Percentiles rank a stretch among this genome's conserved stretches.
These are phyloP conservation scores for Drosophila takahashii DNA, from an alignment of 1,140 invertebrate species.

Conservation along the genomic window DNA sequence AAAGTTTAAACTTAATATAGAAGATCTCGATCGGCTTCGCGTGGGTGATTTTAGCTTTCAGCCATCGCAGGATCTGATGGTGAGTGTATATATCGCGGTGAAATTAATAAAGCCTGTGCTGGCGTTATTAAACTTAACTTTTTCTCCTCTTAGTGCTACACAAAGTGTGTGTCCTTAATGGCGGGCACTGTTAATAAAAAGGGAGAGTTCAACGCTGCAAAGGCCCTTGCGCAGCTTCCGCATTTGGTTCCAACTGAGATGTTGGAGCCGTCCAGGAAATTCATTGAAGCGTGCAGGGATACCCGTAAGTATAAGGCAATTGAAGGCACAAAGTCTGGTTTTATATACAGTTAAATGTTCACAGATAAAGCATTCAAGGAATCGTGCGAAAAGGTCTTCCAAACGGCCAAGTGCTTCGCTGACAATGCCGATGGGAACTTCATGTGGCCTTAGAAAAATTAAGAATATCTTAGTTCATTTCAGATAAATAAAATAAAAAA, in stretches of 20 bases:
- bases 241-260: slow-evolving; percentile 69
- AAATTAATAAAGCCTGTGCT: not conserved
- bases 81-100: slow-evolving; percentile 3
- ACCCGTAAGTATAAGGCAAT: slow-evolving; percentile 63
- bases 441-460: slow-evolving; percentile 12
- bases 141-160: slow-evolving; percentile 61
- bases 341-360: not conserved
- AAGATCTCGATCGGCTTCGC: slow-evolving; percentile 60
- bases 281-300: slow-evolving; percentile 68
- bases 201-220: slow-evolving; percentile 72
- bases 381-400: slow-evolving; percentile 55
- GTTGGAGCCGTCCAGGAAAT: slow-evolving; percentile 49
- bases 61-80: slow-evolving; percentile 62
- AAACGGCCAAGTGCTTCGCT: slow-evolving; percentile 19
- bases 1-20: slow-evolving; percentile 68
- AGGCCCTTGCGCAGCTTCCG: slow-evolving; percentile 74
- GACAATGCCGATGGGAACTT: slow-evolving; percentile 7
- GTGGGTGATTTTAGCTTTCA: slow-evolving; percentile 58
- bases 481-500: no score
- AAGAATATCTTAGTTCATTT: no score
- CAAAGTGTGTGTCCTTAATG: slow-evolving; percentile 75
- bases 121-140: not conserved
- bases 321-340: not conserved
- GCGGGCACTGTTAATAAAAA: slow-evolving; percentile 79
- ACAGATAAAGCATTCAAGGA: slow-evolving; percentile 77